These are phyloP conservation scores for Apodemus speciosus DNA, from an alignment of 2,113 vertebrate species.

Conservation along the genomic window DNA sequence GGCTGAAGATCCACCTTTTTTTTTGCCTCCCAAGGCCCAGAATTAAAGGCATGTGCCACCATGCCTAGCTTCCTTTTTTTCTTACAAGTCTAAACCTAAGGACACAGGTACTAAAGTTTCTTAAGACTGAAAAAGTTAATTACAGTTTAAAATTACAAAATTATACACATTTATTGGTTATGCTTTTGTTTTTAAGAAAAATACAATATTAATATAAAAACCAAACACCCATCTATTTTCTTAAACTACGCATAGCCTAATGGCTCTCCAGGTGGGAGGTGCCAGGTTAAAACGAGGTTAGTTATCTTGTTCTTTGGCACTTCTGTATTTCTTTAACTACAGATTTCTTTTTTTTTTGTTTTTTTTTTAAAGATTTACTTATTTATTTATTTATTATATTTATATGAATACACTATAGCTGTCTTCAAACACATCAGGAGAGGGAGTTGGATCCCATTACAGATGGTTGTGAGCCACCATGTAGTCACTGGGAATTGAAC, in stretches of 20 bases:
- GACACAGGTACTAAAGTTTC: not conserved
- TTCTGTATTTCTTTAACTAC: not conserved
- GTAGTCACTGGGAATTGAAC: no score
- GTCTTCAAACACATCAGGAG: no score
- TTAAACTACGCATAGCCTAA: no score
- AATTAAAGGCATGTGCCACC: not conserved
- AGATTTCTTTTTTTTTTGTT: not conserved
- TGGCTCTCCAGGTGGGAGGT: not conserved
- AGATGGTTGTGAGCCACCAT: no score
- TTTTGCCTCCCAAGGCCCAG: not conserved
- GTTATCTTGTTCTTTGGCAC: not conserved
- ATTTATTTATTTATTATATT: no score
- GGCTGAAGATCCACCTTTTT: not conserved
- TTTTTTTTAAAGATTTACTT: no score
- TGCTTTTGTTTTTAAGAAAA: conserved; percentile 34
- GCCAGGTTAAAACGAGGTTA: not conserved
- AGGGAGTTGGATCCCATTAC: no score
- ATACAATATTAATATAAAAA: not conserved
- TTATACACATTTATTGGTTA: not conserved
- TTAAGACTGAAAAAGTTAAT: conserved; percentile 17
- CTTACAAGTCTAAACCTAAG: not conserved
- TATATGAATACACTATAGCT: no score
- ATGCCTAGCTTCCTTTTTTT: not conserved
- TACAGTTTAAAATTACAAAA: not conserved
- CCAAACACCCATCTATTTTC: not conserved